Conservation (phyloP, 1,140 invertebrate species). For the Camponotus vicinus region DNA sequence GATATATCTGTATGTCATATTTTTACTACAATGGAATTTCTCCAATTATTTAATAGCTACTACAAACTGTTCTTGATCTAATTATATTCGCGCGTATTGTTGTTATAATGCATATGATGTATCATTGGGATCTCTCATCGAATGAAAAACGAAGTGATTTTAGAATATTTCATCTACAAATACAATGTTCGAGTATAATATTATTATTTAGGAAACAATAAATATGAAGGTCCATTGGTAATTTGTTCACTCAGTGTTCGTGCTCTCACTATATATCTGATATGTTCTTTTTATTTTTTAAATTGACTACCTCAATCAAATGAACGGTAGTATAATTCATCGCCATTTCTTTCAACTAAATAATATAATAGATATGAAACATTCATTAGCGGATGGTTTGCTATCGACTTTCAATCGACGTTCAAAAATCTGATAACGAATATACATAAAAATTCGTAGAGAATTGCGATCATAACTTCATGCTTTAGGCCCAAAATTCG, state of each 20-base stretch:
- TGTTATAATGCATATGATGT: background rate
- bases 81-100: constrained; percentile 5
- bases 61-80: constrained; percentile 21
- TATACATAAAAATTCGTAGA: constrained; percentile 54
- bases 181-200: background rate
- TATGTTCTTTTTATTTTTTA: constrained; percentile 59
- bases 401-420: constrained; percentile 27
- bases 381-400: constrained; percentile 29
- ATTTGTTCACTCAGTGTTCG: constrained; percentile 8
- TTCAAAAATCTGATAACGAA: constrained; percentile 4
- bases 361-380: constrained; percentile 40
- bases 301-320: constrained; percentile 60
- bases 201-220: constrained; percentile 10
- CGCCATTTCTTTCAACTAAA: background rate
- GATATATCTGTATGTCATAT: constrained; percentile 35
- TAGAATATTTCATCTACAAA: constrained; percentile 15
- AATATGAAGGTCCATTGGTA: constrained; percentile 34
- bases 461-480: constrained; percentile 31
- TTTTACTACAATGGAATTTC: constrained; percentile 23
- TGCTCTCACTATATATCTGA: constrained; percentile 47
- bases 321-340: background rate
- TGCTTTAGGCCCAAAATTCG: constrained; percentile 53
- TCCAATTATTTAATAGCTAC: constrained; percentile 1
- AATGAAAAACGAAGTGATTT: constrained; percentile 19
- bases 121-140: constrained; percentile 14